Evolutionary conservation across 2,888 invertebrate species (phyloP), one percentile per base, ranked within the genome.

Genomic region (Cephonodes hylas): DNA sequence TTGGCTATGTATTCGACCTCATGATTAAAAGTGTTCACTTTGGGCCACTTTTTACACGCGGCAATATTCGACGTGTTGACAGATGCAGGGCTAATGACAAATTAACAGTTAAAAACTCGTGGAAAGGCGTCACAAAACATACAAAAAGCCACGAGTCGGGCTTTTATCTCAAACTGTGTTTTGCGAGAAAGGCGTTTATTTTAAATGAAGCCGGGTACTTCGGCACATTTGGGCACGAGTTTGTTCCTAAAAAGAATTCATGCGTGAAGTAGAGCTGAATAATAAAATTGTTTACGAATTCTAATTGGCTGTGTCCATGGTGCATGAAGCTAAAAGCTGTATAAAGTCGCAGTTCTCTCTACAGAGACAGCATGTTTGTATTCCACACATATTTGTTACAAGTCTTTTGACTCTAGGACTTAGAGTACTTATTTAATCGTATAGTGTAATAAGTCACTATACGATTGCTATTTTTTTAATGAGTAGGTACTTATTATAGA

Each of bases 61-160:
- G 79, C 81, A 78, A 80, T 27, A 31, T 53, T 53, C 27, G 18
- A 81, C 77, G 69, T 74, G 86, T 79, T 85, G 86, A 88, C 89
- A 88, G 85, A 88, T 80, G 81, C 83, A 85, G 81, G 80, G 79
- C 84, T 88, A 85, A 88, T 85, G 86, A 89, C 86, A 88, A 89
- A 88, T 89, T 88, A 86, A 84, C 83, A 74, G 84, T 85, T 84
- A 84, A 85, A 87, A 86, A 84, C 81, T 82, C 77, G 81, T 76
- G 78, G 81, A 84, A 85, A 84, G 80, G 79, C 79, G 75, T 68
- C 68, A 70, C 72, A 76, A 64, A 86, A 88, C 83, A 81, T 77
- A 77, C 82, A 84, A 85, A 84, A 83, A 81, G 82, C 76, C 67
- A 69, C 73, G 73, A 79, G 74, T 53, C 53, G 31, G 73, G 72